Conservation (phyloP, 1,140 invertebrate species). For the Stegodyphus dumicola region DNA sequence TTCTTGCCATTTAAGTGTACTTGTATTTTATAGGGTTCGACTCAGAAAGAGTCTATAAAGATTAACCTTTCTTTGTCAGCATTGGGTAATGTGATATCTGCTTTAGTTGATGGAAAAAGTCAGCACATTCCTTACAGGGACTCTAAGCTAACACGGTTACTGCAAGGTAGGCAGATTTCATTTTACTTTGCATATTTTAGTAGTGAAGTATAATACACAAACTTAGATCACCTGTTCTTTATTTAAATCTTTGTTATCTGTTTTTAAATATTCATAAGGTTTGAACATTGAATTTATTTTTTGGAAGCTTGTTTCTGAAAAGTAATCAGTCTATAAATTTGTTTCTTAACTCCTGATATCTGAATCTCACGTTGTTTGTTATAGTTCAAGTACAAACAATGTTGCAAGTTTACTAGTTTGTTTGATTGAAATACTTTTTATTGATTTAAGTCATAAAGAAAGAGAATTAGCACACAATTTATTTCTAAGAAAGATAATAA, state of each 20-base stretch:
- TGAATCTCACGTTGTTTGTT: no score
- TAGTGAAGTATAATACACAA: neutral
- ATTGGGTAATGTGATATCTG: constrained; percentile 94
- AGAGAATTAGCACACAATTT: no score
- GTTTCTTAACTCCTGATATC: no score
- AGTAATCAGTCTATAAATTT: no score
- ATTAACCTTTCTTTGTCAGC: constrained; percentile 95
- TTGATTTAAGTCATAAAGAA: no score
- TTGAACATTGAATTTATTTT: neutral
- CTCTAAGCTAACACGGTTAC: constrained; percentile 90
- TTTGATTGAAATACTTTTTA: no score
- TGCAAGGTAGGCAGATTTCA: constrained; percentile 74
- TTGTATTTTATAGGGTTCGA: constrained; percentile 74
- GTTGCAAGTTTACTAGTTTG: no score
- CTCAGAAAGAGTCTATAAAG: constrained; percentile 94
- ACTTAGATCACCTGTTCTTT: neutral
- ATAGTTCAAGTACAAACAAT: no score
- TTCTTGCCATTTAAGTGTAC: no score
- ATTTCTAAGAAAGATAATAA: no score
- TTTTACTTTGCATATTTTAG: neutral
- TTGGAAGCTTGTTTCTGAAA: no score
- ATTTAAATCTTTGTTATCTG: neutral
- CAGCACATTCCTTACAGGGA: constrained; percentile 93
- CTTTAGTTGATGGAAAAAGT: constrained; percentile 85
- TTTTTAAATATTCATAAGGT: neutral